A percentile compares a stretch with the other conserved stretches of the same genome.
phyloP scores from a whole-genome alignment of 2,888 invertebrate genomes.

The Pasiphila rectangulata region DNA sequence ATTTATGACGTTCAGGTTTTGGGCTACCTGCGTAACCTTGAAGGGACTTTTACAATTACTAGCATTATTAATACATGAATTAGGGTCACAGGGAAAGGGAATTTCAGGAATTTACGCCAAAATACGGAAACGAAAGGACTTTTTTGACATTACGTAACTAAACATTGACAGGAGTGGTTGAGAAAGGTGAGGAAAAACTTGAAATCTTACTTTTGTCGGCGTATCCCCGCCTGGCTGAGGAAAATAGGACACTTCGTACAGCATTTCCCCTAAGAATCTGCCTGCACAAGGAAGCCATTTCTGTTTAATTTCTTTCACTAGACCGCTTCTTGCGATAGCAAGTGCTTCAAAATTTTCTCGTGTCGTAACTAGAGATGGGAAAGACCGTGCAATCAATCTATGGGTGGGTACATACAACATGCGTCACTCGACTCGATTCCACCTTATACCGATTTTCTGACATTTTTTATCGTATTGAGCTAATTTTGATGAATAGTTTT shows the following conservation, averaged over 20 bases:
- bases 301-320: conserved; percentile 64
- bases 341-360: conserved; percentile 51
- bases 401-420: not conserved
- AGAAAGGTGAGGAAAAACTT: conserved; percentile 34
- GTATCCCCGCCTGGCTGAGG: conserved; percentile 82
- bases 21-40: conserved; percentile 8
- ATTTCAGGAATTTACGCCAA: conserved; percentile 12
- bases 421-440: not conserved
- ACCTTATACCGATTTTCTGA: too few relatives aligned
- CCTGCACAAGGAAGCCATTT: conserved; percentile 89
- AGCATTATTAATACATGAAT: conserved; percentile 1
- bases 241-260: conserved; percentile 83
- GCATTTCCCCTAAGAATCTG: conserved; percentile 84
- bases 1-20: conserved; percentile 7
- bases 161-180: conserved; percentile 58
- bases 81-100: not conserved
- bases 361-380: conserved; percentile 36
- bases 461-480: too few relatives aligned
- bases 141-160: conserved; percentile 78
- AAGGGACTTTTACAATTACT: not conserved
- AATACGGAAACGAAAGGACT: conserved; percentile 22
- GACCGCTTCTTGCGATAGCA: conserved; percentile 74
- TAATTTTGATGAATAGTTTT: too few relatives aligned
- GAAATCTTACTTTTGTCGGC: conserved; percentile 83
- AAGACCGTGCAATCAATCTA: conserved; percentile 13